Evolutionary conservation across 1,140 invertebrate genomes (phyloP).

Genomic region (Pachyrhynchus sulphureomaculatus): DNA sequence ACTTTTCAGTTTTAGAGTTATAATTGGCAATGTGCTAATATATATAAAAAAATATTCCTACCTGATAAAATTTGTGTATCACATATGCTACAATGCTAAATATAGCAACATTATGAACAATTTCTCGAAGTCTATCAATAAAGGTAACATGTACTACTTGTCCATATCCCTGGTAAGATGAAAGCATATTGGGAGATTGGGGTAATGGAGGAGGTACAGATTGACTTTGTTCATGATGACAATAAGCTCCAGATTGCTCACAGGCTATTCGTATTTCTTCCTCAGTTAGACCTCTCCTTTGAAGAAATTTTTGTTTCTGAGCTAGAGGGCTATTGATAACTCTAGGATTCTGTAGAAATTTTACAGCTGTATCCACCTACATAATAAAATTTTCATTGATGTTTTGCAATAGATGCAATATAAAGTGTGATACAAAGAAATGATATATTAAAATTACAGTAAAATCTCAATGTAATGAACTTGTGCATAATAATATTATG

Average conservation of each 20-base stretch:
- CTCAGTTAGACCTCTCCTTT: constrained; percentile 78
- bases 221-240: constrained; percentile 34
- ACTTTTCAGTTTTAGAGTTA: no score
- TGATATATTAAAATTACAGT: no score
- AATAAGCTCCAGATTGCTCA: constrained; percentile 59
- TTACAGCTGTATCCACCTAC: constrained; percentile 80
- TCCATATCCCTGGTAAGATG: constrained; percentile 39
- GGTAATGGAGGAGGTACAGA: constrained; percentile 21
- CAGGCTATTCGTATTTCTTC: constrained; percentile 74
- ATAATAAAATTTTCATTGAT: constrained; percentile 27
- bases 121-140: constrained; percentile 63
- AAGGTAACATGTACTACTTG: constrained; percentile 39
- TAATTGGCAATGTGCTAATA: no score
- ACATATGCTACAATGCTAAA: constrained; percentile 71
- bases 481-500: no score
- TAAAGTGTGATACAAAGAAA: no score
- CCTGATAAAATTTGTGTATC: constrained; percentile 74
- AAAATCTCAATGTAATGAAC: no score
- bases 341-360: constrained; percentile 82
- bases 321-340: constrained; percentile 70
- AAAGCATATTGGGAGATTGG: constrained; percentile 17
- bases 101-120: constrained; percentile 66
- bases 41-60: constrained; percentile 47
- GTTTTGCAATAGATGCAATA: no score
- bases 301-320: constrained; percentile 78